Conservation (phyloP, 2,113 vertebrate species). For the Junco hyemalis region DNA sequence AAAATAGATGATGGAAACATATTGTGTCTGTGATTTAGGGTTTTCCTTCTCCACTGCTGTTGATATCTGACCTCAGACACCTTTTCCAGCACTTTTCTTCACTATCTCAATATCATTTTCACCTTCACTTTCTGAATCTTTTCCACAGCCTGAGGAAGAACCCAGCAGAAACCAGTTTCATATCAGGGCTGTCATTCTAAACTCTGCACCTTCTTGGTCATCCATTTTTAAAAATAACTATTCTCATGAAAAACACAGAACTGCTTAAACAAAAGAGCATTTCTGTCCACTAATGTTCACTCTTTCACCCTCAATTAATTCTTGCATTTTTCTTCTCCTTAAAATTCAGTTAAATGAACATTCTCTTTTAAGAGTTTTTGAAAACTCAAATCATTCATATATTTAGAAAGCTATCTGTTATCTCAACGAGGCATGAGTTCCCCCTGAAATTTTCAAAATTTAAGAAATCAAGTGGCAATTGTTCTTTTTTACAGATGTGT, state of each 20-base stretch:
- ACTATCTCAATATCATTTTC: background rate
- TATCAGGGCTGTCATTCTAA: background rate
- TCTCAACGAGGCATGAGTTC: background rate
- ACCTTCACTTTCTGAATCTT: background rate
- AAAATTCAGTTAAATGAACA: background rate
- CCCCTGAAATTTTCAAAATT: background rate
- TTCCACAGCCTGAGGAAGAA: background rate
- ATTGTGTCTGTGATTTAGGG: background rate
- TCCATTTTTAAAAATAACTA: background rate
- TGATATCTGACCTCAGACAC: background rate
- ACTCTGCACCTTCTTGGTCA: background rate
- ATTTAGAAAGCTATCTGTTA: background rate
- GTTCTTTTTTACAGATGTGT: background rate
- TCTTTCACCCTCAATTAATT: background rate
- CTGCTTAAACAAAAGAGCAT: background rate
- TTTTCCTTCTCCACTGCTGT: background rate
- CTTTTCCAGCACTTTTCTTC: background rate
- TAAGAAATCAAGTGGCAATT: background rate
- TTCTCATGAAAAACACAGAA: background rate
- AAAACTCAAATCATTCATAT: background rate
- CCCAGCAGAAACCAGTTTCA: background rate
- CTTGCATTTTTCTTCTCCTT: background rate
- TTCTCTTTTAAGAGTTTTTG: background rate
- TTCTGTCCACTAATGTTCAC: background rate
- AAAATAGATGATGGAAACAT: background rate